These are phyloP conservation scores for Odiellus spinosus DNA, from an alignment of 2,888 invertebrate genomes.

Conservation along the genomic window DNA sequence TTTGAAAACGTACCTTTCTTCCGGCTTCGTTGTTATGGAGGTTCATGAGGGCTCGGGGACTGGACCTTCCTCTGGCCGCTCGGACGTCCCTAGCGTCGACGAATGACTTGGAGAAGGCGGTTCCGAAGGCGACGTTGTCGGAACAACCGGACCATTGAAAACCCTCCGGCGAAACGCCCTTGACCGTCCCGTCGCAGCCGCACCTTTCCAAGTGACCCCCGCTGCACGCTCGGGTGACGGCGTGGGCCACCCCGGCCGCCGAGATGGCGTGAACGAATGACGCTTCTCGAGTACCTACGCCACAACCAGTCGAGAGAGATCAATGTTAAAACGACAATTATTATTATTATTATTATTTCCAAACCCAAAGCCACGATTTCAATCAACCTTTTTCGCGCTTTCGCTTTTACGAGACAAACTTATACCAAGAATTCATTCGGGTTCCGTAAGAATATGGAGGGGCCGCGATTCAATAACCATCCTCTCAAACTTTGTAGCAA, in stretches of 20 bases:
- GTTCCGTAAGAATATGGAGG: no score
- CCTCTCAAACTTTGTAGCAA: no score
- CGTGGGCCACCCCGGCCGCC: slow-evolving; percentile 22
- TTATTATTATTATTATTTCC: no score
- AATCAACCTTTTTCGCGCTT: no score
- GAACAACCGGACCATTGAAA: slow-evolving; percentile 31
- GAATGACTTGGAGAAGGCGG: slow-evolving; percentile 27
- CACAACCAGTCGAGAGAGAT: no score
- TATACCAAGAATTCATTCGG: no score
- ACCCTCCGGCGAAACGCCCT: slow-evolving; percentile 23
- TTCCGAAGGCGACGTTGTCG: slow-evolving; percentile 29
- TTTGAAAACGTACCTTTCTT: slow-evolving; percentile 24
- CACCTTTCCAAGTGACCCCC: slow-evolving; percentile 26
- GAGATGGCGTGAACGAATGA: slow-evolving; percentile 21
- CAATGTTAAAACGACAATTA: no score
- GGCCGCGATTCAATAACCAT: no score
- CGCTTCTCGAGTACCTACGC: slow-evolving; percentile 20
- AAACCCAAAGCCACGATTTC: no score
- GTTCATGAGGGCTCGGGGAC: slow-evolving; percentile 28
- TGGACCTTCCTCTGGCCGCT: slow-evolving; percentile 17
- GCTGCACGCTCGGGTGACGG: slow-evolving; percentile 28
- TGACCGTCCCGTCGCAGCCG: slow-evolving; percentile 32
- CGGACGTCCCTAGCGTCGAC: slow-evolving; percentile 25
- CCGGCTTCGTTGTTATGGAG: slow-evolving; percentile 34
- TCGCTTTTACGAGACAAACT: no score